Base-by-base conservation (phyloP, 2,113 vertebrate genomes). In the Rhombomys opimus region DNA sequence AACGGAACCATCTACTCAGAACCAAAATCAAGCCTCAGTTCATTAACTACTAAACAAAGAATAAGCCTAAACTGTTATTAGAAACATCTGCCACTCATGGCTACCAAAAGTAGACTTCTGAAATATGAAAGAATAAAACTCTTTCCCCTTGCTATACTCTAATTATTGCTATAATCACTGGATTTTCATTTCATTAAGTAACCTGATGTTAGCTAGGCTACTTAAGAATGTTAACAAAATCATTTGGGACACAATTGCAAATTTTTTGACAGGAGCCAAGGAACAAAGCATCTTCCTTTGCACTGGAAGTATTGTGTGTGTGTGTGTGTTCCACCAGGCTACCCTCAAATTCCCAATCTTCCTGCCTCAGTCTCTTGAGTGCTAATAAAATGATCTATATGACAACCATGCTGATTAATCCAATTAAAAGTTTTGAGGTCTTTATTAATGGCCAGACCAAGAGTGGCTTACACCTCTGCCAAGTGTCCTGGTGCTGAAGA, bases 11-110 rank as follows among this genome's bases (percentile, higher is more conserved):
- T 32, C 85, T 70, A 50, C 59, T 75, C 12, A 87, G 73, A 91
- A 93, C 46, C 72, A 95, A 50, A 73, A 75, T 65, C 57, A 93
- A 73, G 14, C 32, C 89, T 89, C 22, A 87, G 59, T 76, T 96
- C 80, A 97, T 76, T 95, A 88, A 95, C 15, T 84, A 73, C 54
- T 91, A 87, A 65, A 90, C 15, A 63, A 22, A 90, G 12, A 68
- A 57, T 15, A 14, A 59, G 89, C 15, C 38, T 46, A 77, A 82
- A 11, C n/a, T 72, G 57, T 72, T 95, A 54, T 46, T 32, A 91
- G 38, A 82, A 1, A 35, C 10, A 10, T 54, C 17, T 41, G 52
- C 46, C 41, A 95, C 25, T 59, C 41, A 95, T 30, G 78, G 52
- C 13, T 78, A 92, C 65, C 13, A 41, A 59, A 92, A 65, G 46